Conservation (phyloP, 2,113 vertebrate species). For the Proteles cristata region DNA sequence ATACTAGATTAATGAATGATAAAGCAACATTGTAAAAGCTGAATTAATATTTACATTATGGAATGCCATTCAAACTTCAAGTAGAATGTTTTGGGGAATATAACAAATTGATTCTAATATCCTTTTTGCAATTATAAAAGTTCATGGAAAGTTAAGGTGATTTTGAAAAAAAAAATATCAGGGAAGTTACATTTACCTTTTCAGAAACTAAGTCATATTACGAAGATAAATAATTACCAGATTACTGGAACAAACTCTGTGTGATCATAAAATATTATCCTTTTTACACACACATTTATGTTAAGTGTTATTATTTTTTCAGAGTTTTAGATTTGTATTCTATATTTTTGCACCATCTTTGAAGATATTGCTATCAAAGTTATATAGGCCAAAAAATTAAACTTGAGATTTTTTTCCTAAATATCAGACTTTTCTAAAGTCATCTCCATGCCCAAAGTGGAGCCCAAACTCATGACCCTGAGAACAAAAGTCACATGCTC, state of each 20-base stretch:
- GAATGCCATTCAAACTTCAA: neutral
- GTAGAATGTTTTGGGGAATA: neutral
- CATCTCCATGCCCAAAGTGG: no score
- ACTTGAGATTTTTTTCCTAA: neutral
- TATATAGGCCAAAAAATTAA: neutral
- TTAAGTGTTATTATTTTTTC: neutral
- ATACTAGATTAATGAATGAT: neutral
- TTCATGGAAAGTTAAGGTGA: neutral
- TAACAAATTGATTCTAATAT: neutral
- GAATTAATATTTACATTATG: neutral
- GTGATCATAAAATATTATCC: neutral
- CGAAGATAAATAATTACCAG: neutral
- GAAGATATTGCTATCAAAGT: neutral
- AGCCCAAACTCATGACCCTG: no score
- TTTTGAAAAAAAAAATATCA: neutral
- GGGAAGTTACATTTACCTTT: neutral
- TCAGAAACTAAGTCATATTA: neutral
- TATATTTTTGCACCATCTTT: neutral
- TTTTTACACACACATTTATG: neutral
- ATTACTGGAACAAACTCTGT: neutral
- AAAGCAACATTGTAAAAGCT: neutral
- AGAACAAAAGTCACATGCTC: no score
- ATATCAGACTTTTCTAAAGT: neutral
- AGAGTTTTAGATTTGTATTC: neutral
- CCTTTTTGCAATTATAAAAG: neutral